Percentiles rank a stretch among this genome's conserved stretches.
Evolutionary conservation across 2,888 invertebrate species (phyloP).

Genomic region (Drosophila mimetica): DNA sequence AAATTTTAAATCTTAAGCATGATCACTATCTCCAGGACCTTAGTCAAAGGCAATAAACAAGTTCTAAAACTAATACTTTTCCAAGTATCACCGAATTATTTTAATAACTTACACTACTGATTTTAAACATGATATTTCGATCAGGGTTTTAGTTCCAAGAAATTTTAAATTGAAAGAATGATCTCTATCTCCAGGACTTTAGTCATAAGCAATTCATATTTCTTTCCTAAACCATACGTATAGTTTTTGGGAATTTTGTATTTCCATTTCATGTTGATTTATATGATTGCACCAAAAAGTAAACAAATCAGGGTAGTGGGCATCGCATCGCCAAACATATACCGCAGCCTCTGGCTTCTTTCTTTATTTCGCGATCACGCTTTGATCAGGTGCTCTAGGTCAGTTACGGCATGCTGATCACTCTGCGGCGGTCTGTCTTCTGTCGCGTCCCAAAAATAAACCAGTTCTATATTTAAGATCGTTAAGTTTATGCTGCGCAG

Average conservation of each 20-base stretch:
- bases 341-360: conserved; percentile 5
- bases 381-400: conserved; percentile 79
- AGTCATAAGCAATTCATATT: neutral
- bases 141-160: neutral
- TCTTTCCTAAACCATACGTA: no score
- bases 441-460: conserved; percentile 62
- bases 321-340: conserved; percentile 5
- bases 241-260: neutral
- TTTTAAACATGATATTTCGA: neutral
- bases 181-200: neutral
- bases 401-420: conserved; percentile 68
- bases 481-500: conserved; percentile 75
- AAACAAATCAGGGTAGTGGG: conserved; percentile 21
- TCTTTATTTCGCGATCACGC: conserved; percentile 69
- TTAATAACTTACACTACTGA: neutral
- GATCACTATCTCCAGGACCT: no score
- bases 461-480: conserved; percentile 63
- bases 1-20: neutral
- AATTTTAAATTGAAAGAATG: neutral
- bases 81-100: no score
- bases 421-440: conserved; percentile 23
- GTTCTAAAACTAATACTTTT: no score
- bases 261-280: conserved; percentile 11
- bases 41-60: neutral
- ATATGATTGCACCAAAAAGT: conserved; percentile 8